phyloP scores from a whole-genome alignment of 2,113 vertebrate species.

The Boleophthalmus pectinirostris region DNA sequence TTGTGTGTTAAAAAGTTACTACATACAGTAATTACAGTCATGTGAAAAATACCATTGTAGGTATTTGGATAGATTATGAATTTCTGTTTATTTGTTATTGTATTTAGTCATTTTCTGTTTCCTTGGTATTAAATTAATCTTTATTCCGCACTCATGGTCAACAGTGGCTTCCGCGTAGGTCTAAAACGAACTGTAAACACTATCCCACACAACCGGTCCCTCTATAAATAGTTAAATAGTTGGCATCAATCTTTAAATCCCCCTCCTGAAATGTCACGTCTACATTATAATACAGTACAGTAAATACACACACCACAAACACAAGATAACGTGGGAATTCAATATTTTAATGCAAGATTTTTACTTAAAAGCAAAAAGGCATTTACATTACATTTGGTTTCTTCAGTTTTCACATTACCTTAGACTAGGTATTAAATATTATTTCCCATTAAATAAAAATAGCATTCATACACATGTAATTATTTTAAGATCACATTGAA shows the following conservation, averaged over 20 bases:
- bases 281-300: not conserved
- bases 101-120: too few relatives aligned
- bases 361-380: conserved; percentile 63
- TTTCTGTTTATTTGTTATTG: too few relatives aligned
- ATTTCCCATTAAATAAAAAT: conserved; percentile 53
- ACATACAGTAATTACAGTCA: too few relatives aligned
- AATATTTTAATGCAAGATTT: conserved; percentile 70
- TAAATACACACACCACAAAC: conserved; percentile 3
- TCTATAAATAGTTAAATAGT: conserved; percentile 41
- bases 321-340: conserved; percentile 54
- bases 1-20: too few relatives aligned
- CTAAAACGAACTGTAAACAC: not conserved
- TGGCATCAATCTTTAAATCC: not conserved
- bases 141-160: too few relatives aligned
- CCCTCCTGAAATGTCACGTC: conserved; percentile 5
- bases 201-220: not conserved
- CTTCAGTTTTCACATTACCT: conserved; percentile 36
- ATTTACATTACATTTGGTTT: conserved; percentile 46
- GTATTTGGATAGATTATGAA: too few relatives aligned
- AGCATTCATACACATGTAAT: conserved; percentile 34
- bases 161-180: too few relatives aligned
- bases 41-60: too few relatives aligned
- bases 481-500: conserved; percentile 41
- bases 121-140: too few relatives aligned
- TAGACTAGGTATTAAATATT: conserved; percentile 15